These are phyloP conservation scores for Halcyon smyrnensis DNA, from an alignment of 2,797 vertebrate genomes.

Conservation along the genomic window DNA sequence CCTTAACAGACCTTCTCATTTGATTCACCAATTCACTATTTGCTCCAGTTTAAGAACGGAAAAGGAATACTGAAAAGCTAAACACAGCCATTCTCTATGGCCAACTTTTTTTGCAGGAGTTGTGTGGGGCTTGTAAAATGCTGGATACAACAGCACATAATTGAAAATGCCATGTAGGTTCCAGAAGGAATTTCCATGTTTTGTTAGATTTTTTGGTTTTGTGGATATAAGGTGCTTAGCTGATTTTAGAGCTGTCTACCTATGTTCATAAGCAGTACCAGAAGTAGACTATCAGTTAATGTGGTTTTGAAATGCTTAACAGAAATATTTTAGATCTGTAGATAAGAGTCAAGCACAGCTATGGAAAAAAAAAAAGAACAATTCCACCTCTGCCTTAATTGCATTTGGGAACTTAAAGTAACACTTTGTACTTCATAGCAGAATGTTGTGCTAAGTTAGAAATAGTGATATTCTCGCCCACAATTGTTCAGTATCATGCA, in stretches of 20 bases:
- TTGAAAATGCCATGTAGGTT: not conserved
- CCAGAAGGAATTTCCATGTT: not conserved
- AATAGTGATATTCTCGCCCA: slow-evolving; percentile 52
- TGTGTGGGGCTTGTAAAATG: not conserved
- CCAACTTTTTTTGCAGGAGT: not conserved
- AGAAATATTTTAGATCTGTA: not conserved
- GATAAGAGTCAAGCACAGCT: not conserved
- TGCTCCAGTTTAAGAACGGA: not conserved
- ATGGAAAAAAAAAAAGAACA: slow-evolving; percentile 20
- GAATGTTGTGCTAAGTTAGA: slow-evolving; percentile 58
- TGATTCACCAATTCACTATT: not conserved
- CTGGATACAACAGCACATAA: not conserved
- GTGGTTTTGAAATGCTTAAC: not conserved
- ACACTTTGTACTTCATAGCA: slow-evolving; percentile 42
- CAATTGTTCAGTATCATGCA: slow-evolving; percentile 13
- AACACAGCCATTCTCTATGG: not conserved
- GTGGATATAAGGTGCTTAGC: not conserved
- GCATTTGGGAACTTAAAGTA: slow-evolving; percentile 38
- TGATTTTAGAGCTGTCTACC: not conserved
- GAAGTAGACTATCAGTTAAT: not conserved
- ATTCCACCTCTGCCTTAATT: slow-evolving; percentile 54
- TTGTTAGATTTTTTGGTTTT: not conserved
- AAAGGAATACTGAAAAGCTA: not conserved
- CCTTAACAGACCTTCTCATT: not conserved
- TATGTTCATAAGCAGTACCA: not conserved